Conservation (phyloP, 2,888 invertebrate genomes). For the Ophion ellenae region DNA sequence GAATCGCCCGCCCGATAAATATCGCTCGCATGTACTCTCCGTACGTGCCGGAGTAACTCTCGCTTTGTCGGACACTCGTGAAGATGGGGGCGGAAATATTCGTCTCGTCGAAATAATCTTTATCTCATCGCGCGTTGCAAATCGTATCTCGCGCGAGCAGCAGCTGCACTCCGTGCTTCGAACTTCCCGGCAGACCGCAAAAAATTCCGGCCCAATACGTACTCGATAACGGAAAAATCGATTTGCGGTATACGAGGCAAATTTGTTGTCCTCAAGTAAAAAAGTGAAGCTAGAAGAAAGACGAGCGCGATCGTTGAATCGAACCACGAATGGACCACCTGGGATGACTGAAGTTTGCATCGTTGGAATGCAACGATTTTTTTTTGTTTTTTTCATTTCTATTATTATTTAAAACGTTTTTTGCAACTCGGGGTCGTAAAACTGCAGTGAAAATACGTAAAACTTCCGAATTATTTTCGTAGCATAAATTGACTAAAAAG, state of each 20-base stretch:
- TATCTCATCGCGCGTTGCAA: slow-evolving; percentile 34
- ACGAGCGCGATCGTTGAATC: background rate
- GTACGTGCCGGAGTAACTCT: slow-evolving; percentile 5
- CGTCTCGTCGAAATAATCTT: slow-evolving; percentile 42
- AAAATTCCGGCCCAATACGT: background rate
- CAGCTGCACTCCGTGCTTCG: slow-evolving; percentile 38
- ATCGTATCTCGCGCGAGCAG: slow-evolving; percentile 1
- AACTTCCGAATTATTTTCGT: no score
- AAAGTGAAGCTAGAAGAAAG: background rate
- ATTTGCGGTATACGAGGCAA: background rate
- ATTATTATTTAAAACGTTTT: no score
- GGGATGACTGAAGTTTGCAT: background rate
- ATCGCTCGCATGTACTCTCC: slow-evolving; percentile 13
- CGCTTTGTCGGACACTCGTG: slow-evolving; percentile 50
- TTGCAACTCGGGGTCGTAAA: no score
- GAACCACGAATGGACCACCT: background rate
- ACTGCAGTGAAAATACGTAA: no score
- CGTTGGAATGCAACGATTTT: no score
- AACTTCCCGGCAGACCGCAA: background rate
- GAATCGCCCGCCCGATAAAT: slow-evolving; percentile 35
- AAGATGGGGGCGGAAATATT: slow-evolving; percentile 24
- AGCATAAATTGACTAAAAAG: no score
- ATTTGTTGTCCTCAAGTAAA: background rate
- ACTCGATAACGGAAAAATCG: background rate
- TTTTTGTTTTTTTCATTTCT: no score